Conservation (phyloP, 2,888 invertebrate genomes). For the Leucoptera coffeella region DNA sequence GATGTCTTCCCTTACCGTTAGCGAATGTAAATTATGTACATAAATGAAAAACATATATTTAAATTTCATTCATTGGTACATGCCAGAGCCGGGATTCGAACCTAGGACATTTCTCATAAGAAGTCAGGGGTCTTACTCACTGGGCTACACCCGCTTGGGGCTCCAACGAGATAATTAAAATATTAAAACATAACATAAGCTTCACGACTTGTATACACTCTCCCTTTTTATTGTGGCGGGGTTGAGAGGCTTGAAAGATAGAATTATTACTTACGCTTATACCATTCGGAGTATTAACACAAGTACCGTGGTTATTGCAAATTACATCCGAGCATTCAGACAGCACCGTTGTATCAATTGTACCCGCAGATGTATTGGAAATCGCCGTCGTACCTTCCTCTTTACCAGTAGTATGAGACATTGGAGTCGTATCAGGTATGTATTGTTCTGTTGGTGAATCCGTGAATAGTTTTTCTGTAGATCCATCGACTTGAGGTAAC, state of each 20-base stretch:
- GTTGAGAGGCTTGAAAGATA: too few species aligned
- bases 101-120: too few species aligned
- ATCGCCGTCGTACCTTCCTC: slow-evolving; percentile 13
- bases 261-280: slow-evolving; percentile 54
- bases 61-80: too few species aligned
- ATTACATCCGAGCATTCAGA: slow-evolving; percentile 58
- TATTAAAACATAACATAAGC: too few species aligned
- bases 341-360: slow-evolving; percentile 27
- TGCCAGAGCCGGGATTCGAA: too few species aligned
- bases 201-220: too few species aligned
- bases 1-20: too few species aligned
- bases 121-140: too few species aligned
- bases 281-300: slow-evolving; percentile 59
- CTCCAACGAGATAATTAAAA: too few species aligned
- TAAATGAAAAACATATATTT: too few species aligned
- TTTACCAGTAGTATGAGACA: slow-evolving; percentile 19
- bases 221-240: slow-evolving; percentile 17
- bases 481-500: slow-evolving; percentile 7
- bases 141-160: too few species aligned
- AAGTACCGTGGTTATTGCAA: slow-evolving; percentile 68
- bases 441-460: slow-evolving; percentile 24
- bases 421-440: slow-evolving; percentile 11
- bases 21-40: too few species aligned
- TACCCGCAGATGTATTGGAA: slow-evolving; percentile 15
- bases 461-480: slow-evolving; percentile 21